These are phyloP conservation scores for Staurois parvus DNA, from an alignment of 2,797 vertebrate genomes.

Conservation along the genomic window DNA sequence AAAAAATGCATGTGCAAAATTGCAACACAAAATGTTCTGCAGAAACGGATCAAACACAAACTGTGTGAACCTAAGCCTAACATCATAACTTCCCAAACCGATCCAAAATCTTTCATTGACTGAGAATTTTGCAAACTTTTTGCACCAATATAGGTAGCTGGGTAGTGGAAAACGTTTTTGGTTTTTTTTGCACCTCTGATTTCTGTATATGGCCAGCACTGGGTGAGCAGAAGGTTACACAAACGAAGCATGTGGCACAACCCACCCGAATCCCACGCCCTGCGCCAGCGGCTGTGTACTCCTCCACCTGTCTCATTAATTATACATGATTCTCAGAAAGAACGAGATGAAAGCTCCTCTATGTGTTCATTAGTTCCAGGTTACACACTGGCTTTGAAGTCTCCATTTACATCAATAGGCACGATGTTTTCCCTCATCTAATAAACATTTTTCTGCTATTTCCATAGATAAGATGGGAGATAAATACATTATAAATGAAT, in stretches of 20 bases:
- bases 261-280: background rate
- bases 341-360: background rate
- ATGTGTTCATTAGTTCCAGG: background rate
- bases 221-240: background rate
- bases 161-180: no score
- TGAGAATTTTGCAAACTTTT: no score
- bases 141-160: no score
- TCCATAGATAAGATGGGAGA: constrained; percentile 8
- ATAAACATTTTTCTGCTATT: background rate
- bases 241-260: background rate
- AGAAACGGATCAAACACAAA: no score
- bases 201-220: background rate
- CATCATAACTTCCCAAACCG: no score
- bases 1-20: no score
- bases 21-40: no score
- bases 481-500: background rate
- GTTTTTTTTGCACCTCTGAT: background rate
- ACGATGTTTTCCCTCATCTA: background rate
- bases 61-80: no score
- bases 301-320: constrained; percentile 37
- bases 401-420: background rate
- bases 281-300: background rate
- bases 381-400: constrained; percentile 15
- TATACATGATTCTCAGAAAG: constrained; percentile 28
- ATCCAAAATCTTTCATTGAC: no score